Evolutionary conservation across 2,113 vertebrate species (phyloP), one percentile per base, ranked within the genome.

Genomic region (Pedetes capensis): DNA sequence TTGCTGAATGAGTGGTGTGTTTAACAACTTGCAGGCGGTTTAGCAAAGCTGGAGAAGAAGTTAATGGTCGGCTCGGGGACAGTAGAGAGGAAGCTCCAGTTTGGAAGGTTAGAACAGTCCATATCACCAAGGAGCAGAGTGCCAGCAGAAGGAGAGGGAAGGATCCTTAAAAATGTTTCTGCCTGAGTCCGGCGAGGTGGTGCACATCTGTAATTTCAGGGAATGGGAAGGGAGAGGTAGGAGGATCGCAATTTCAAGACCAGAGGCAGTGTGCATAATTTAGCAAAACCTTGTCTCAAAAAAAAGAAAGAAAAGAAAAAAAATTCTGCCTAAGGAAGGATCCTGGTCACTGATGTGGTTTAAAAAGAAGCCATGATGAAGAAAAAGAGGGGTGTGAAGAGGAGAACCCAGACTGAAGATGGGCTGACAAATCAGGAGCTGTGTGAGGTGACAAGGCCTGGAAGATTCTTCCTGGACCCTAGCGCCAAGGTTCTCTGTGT

Each of bases 21-120:
- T 96, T 91, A 69, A 94, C 93, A 82, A 86, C 39, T 53, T 49
- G 11, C 69, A 84, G 55, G 42, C 61, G 88, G 78, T 32, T 75
- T 23, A 79, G 75, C 66, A 74, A 93, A 76, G 47, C 63, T 68
- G 8, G 66, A 66, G 74, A 4, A 78, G 79, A 86, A 74, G 57
- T 18, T 75, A 34, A 51, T 81, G n/a, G 64, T 39, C 85, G 69
- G 39, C 23, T 8, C 34, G 53, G 25, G 20, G 27, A 57, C 37
- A 32, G 49, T n/a, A 55, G 7, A 87, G 32, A 85, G 11, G 18
- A 75, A 14, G 71, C 7, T 55, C 55, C n/a, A 20, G 34, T 25
- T 8, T 69, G 80, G 87, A 88, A 59, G 37, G 16, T 61, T 16
- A 34, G 37, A 61, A 47, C 1, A 74, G 59, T 34, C 64, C 75